phyloP scores from a whole-genome alignment of 2,113 vertebrate species.

The Osmerus eperlanus region DNA sequence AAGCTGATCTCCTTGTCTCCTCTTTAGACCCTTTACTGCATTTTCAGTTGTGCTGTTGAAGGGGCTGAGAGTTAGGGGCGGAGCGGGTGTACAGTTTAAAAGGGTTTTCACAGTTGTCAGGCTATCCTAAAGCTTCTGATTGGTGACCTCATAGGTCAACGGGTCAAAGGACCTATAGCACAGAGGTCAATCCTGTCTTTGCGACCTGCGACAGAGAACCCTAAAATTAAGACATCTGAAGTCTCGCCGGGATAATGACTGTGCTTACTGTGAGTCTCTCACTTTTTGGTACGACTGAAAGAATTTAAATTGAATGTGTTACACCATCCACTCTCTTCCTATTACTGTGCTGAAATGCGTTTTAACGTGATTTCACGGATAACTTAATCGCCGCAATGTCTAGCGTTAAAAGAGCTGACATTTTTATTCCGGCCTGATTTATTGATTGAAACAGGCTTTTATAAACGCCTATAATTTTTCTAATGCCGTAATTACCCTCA shows the following conservation, averaged over 20 bases:
- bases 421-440: constrained; percentile 42
- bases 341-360: constrained; percentile 20
- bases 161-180: constrained; percentile 12
- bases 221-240: neutral
- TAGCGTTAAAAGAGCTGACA: constrained; percentile 23
- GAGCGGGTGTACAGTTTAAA: constrained; percentile 21
- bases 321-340: constrained; percentile 9
- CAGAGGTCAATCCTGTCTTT: constrained; percentile 2
- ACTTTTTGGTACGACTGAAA: constrained; percentile 16
- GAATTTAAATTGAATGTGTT: constrained; percentile 27
- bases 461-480: constrained; percentile 26
- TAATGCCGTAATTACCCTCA: constrained; percentile 43
- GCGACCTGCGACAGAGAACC: neutral
- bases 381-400: constrained; percentile 38
- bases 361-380: constrained; percentile 41
- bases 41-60: constrained; percentile 27
- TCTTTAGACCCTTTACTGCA: constrained; percentile 32
- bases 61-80: neutral
- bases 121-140: constrained; percentile 9
- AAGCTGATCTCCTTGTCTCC: constrained; percentile 50
- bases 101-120: constrained; percentile 54
- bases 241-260: neutral
- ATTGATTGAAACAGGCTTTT: constrained; percentile 35
- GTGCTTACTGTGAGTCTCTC: neutral
- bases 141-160: neutral